These are phyloP conservation scores for Erebia epiphron DNA, from an alignment of 2,888 invertebrate species.

Conservation along the genomic window DNA sequence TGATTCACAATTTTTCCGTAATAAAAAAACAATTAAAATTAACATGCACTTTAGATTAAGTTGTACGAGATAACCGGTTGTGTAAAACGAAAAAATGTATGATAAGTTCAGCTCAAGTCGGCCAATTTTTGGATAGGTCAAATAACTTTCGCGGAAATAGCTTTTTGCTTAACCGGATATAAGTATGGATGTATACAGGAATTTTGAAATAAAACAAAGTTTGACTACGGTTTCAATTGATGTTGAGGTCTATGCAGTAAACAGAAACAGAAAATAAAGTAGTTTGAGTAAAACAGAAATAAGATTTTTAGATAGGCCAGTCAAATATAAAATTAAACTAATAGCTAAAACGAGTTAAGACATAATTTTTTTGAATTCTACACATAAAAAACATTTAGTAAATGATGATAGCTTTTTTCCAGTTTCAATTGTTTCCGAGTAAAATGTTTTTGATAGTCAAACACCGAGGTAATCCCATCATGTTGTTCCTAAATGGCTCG, in stretches of 20 bases:
- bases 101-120: background rate
- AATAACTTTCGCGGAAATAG: conserved; percentile 19
- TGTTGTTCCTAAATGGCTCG: too few relatives aligned
- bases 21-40: background rate
- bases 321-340: background rate
- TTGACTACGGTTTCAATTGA: background rate
- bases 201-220: background rate
- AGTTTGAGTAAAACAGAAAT: background rate
- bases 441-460: too few relatives aligned
- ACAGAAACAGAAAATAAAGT: background rate
- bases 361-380: too few relatives aligned
- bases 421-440: too few relatives aligned
- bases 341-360: too few relatives aligned
- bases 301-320: background rate
- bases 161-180: background rate
- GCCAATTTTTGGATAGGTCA: background rate
- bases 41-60: background rate
- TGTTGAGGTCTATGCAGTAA: background rate
- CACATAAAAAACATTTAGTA: too few relatives aligned
- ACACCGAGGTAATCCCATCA: background rate
- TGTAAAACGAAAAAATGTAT: background rate
- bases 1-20: background rate
- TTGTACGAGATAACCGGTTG: background rate
- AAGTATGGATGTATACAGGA: too few relatives aligned
- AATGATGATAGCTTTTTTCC: too few relatives aligned